phyloP scores from a whole-genome alignment of 2,797 vertebrate species.

The Acipenser oxyrinchus region DNA sequence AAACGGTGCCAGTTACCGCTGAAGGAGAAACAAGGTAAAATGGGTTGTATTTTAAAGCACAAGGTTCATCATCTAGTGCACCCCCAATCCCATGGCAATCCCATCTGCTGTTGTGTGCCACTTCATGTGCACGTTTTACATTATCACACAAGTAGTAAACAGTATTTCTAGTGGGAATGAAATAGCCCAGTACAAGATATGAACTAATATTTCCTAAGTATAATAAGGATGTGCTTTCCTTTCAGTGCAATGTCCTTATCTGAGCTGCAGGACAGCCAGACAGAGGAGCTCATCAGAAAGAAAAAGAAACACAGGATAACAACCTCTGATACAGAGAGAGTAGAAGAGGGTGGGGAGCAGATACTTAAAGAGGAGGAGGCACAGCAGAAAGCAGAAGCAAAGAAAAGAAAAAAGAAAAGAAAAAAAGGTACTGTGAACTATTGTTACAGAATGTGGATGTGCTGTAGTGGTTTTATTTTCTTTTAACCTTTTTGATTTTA shows the following conservation, averaged over 20 bases:
- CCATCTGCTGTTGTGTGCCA: too few species aligned
- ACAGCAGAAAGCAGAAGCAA: conserved; percentile 54
- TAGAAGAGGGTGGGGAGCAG: conserved; percentile 19
- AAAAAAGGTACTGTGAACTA: conserved; percentile 45
- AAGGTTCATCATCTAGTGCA: too few species aligned
- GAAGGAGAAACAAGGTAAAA: conserved; percentile 61
- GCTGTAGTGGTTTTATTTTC: neutral
- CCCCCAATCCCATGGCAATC: too few species aligned
- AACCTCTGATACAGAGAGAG: conserved; percentile 21
- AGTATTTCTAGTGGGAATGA: too few species aligned
- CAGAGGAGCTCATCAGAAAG: conserved; percentile 21
- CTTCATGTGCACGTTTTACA: too few species aligned
- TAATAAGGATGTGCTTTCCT: neutral
- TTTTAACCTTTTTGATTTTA: neutral
- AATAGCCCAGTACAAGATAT: too few species aligned
- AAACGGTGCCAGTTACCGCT: conserved; percentile 45
- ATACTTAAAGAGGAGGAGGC: conserved; percentile 32
- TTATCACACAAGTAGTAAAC: too few species aligned
- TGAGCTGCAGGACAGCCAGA: conserved; percentile 33
- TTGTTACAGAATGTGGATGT: neutral
- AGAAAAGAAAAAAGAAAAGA: conserved; percentile 70
- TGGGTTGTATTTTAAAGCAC: conserved; percentile 13
- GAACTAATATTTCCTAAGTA: too few species aligned
- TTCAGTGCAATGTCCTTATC: conserved; percentile 42
- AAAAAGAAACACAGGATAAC: conserved; percentile 23